Conservation (phyloP, 2,888 invertebrate genomes). For the Lypha dubia region DNA sequence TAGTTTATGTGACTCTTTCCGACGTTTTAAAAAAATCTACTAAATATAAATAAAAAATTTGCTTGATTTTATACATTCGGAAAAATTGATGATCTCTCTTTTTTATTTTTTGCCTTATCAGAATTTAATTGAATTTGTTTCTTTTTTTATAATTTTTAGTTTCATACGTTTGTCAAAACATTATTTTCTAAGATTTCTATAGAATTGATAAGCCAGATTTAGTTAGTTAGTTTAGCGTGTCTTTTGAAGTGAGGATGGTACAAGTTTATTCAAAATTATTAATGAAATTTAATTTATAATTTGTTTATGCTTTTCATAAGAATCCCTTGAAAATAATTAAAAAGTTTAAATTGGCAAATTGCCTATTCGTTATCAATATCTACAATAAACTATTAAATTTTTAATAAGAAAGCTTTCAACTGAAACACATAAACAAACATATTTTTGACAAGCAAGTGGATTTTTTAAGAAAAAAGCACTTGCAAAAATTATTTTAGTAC, state of each 20-base stretch:
- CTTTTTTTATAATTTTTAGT: slow-evolving; percentile 8
- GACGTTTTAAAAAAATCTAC: slow-evolving; percentile 57
- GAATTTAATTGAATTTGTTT: neutral
- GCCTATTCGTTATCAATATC: neutral
- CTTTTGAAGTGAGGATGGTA: neutral
- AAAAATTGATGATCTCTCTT: neutral
- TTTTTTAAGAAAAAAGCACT: no score
- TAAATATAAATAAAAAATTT: slow-evolving; percentile 33
- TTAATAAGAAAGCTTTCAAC: no score
- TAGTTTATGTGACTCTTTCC: slow-evolving; percentile 17
- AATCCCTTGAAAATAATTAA: neutral
- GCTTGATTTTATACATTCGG: slow-evolving; percentile 55
- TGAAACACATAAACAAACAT: no score
- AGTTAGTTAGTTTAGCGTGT: neutral
- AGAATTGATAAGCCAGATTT: slow-evolving; percentile 30
- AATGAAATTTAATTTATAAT: neutral
- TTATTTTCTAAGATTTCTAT: slow-evolving; percentile 7
- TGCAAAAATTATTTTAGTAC: no score
- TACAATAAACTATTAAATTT: no score
- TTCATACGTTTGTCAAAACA: neutral
- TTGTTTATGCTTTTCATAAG: neutral
- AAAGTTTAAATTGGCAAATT: neutral
- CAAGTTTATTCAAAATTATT: neutral
- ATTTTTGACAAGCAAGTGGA: no score
- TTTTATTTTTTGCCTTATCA: slow-evolving; percentile 42